A percentile compares a stretch with the other conserved stretches of the same genome.
Evolutionary conservation across 2,797 vertebrate species (phyloP).

Genomic region (Sebastes matsubarae): DNA sequence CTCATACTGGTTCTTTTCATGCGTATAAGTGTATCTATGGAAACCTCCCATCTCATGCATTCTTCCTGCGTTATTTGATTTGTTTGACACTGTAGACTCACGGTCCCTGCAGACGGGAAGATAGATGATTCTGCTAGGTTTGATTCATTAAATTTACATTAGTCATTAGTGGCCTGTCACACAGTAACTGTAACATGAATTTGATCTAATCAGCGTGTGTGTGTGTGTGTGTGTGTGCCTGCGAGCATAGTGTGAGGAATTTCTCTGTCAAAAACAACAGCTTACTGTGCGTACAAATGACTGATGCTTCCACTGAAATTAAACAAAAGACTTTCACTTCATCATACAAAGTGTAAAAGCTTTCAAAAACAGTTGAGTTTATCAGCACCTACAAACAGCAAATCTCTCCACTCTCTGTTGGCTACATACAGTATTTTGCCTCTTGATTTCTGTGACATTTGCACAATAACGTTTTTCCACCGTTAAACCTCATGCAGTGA

Average conservation of each 20-base stretch:
- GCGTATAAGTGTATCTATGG: neutral
- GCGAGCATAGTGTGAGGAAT: conserved; percentile 20
- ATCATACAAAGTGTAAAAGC: neutral
- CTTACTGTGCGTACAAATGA: neutral
- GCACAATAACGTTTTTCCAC: neutral
- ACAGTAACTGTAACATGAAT: conserved; percentile 35
- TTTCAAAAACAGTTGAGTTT: neutral
- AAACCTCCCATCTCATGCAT: neutral
- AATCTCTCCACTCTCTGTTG: neutral
- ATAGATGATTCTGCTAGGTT: conserved; percentile 41
- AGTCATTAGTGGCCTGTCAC: conserved; percentile 53
- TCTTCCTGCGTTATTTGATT: neutral
- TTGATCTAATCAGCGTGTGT: conserved; percentile 34
- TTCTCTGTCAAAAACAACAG: conserved; percentile 39
- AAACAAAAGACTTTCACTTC: conserved; percentile 10
- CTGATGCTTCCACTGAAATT: conserved; percentile 15
- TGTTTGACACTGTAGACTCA: neutral
- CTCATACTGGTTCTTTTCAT: neutral
- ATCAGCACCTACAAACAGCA: neutral
- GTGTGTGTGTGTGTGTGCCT: conserved; percentile 16
- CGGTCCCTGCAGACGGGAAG: conserved; percentile 8
- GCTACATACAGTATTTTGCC: neutral
- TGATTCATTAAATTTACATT: conserved; percentile 61
- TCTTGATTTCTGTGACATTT: conserved; percentile 10
- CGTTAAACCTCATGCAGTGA: neutral